A percentile compares a stretch with the other conserved stretches of the same genome.
phyloP scores from a whole-genome alignment of 92 coral and sea anemone genomes.

The Anthopleura xanthogrammica region DNA sequence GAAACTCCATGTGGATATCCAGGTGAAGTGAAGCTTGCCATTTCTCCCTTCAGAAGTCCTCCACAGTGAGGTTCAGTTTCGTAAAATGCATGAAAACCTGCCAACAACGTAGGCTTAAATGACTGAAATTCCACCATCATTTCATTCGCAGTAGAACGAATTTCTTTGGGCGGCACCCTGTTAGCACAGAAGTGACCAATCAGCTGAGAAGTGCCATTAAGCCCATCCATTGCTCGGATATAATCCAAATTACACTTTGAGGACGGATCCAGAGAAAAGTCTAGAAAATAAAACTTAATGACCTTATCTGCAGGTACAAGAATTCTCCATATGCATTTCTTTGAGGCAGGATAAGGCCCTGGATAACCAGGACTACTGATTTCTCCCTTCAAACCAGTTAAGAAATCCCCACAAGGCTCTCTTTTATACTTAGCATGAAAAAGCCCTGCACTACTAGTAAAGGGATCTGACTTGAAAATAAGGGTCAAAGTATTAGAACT shows the following conservation, averaged over 20 bases:
- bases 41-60: conserved; percentile 46
- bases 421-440: conserved; percentile 55
- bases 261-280: conserved; percentile 50
- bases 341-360: conserved; percentile 55
- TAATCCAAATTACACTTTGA: conserved; percentile 65
- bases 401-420: conserved; percentile 62
- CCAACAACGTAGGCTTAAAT: conserved; percentile 37
- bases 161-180: conserved; percentile 35
- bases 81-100: conserved; percentile 55
- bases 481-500: conserved; percentile 36
- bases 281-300: conserved; percentile 45
- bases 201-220: conserved; percentile 44
- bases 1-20: conserved; percentile 35
- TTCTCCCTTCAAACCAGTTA: conserved; percentile 25
- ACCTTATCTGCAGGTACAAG: conserved; percentile 64
- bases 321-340: conserved; percentile 66
- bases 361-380: conserved; percentile 69
- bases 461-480: conserved; percentile 49
- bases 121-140: conserved; percentile 67
- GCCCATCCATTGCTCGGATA: conserved; percentile 67
- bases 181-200: conserved; percentile 72
- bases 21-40: conserved; percentile 73
- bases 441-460: conserved; percentile 20
- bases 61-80: conserved; percentile 66
- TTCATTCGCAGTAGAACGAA: conserved; percentile 65